A percentile compares a stretch with the other conserved stretches of the same genome.
Evolutionary conservation across 2,888 invertebrate species (phyloP).

Genomic region (Chymomyza amoena): DNA sequence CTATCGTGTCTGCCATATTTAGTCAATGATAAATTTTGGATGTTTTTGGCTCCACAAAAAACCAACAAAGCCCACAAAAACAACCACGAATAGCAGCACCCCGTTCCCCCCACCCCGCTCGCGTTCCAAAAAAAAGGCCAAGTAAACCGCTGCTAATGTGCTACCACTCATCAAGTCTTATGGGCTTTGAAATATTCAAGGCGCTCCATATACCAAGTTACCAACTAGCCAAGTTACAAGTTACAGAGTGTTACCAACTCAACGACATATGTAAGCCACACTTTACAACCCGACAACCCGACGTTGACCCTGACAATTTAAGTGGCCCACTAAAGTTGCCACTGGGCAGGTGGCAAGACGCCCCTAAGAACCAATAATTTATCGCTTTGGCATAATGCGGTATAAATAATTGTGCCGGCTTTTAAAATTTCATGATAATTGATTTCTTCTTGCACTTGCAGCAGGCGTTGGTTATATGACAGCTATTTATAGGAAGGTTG

Average conservation of each 20-base stretch:
- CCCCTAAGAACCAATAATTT: conserved; percentile 59
- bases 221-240: not conserved
- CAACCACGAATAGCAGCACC: too few species aligned
- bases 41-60: not conserved
- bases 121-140: not conserved
- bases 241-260: not conserved
- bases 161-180: conserved; percentile 25
- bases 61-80: not conserved
- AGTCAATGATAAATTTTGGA: conserved; percentile 63
- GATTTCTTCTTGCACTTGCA: conserved; percentile 25
- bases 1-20: conserved; percentile 48
- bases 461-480: not conserved
- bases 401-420: conserved; percentile 45
- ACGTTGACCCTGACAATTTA: not conserved
- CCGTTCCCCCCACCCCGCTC: too few species aligned
- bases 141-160: not conserved
- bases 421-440: conserved; percentile 65
- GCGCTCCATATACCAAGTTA: conserved; percentile 35
- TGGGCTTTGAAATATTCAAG: conserved; percentile 58
- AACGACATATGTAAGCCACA: not conserved
- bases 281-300: too few species aligned
- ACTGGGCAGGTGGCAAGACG: conserved; percentile 56
- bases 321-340: conserved; percentile 13
- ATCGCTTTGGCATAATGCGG: conserved; percentile 48
- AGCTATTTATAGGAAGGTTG: not conserved